Evolutionary conservation across 2,888 invertebrate species (phyloP).

Genomic region (Hermaeophaga mercurialis): DNA sequence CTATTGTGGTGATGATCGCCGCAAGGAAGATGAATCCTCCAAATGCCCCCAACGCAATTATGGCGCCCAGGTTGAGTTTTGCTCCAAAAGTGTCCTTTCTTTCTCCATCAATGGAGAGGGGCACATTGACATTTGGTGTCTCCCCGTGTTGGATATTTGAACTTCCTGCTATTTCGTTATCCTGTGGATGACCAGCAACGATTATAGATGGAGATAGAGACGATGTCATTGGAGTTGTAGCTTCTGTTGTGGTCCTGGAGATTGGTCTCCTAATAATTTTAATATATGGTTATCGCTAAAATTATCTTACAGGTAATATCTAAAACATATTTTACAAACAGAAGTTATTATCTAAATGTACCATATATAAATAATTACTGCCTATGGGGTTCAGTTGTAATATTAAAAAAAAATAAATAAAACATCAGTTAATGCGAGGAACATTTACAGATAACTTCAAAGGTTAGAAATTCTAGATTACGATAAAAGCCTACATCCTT

Average conservation of each 20-base stretch:
- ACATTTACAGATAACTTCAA: too few relatives aligned
- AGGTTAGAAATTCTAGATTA: too few relatives aligned
- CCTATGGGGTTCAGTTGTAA: too few relatives aligned
- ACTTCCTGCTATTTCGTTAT: constrained; percentile 72
- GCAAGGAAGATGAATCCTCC: constrained; percentile 90
- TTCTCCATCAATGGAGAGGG: constrained; percentile 68
- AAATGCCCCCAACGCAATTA: constrained; percentile 87
- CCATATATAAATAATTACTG: too few relatives aligned
- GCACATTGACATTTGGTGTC: constrained; percentile 70
- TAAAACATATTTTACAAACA: too few relatives aligned
- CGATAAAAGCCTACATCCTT: too few relatives aligned
- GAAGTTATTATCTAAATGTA: too few relatives aligned
- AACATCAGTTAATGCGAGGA: too few relatives aligned
- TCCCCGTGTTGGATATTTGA: constrained; percentile 65
- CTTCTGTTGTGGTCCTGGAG: constrained; percentile 43
- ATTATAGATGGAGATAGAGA: constrained; percentile 53
- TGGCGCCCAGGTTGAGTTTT: constrained; percentile 81
- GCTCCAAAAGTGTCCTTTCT: constrained; percentile 66
- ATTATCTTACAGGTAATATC: too few relatives aligned
- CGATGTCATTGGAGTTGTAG: constrained; percentile 33
- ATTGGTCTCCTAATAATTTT: constrained; percentile 44
- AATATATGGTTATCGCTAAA: too few relatives aligned
- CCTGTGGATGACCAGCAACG: constrained; percentile 70
- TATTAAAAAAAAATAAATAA: too few relatives aligned
- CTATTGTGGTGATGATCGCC: constrained; percentile 86